Percentiles rank a stretch among this genome's conserved stretches.
phyloP scores from a whole-genome alignment of 1,140 invertebrate species.

The Drosophila ohnishii region DNA sequence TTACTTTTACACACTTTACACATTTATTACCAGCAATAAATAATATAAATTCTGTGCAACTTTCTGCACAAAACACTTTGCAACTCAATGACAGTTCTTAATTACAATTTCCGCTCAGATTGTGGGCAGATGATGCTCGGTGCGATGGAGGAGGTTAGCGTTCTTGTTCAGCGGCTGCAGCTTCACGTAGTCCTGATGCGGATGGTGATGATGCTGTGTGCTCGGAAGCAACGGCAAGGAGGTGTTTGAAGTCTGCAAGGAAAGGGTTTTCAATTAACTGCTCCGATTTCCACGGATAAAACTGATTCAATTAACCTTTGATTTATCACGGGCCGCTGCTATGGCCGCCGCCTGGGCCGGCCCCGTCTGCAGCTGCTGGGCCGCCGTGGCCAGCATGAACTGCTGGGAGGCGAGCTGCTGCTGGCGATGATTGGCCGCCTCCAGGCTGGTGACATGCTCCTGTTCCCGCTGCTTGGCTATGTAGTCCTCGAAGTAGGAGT shows the following conservation, averaged over 20 bases:
- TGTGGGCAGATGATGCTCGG: conserved; percentile 81
- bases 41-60: conserved; percentile 40
- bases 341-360: conserved; percentile 68
- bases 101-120: conserved; percentile 52
- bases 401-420: conserved; percentile 74
- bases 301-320: conserved; percentile 63
- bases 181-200: conserved; percentile 76
- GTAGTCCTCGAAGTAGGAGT: conserved; percentile 85
- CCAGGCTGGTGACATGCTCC: conserved; percentile 71
- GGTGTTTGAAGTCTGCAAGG: conserved; percentile 78
- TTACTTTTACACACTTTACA: conserved; percentile 58
- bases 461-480: conserved; percentile 78
- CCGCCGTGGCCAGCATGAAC: conserved; percentile 69
- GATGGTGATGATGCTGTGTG: conserved; percentile 76
- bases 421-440: conserved; percentile 70
- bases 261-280: background rate
- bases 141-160: conserved; percentile 70
- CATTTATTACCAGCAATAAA: conserved; percentile 60
- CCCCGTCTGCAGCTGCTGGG: conserved; percentile 71
- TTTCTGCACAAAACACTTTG: conserved; percentile 23
- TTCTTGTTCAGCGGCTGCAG: conserved; percentile 80
- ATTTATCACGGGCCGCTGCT: conserved; percentile 76
- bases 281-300: too few species aligned
- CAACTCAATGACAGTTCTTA: conserved; percentile 27
- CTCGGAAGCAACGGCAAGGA: conserved; percentile 79